Evolutionary conservation across 2,113 vertebrate species (phyloP).

Genomic region (Chelonoidis abingdonii): DNA sequence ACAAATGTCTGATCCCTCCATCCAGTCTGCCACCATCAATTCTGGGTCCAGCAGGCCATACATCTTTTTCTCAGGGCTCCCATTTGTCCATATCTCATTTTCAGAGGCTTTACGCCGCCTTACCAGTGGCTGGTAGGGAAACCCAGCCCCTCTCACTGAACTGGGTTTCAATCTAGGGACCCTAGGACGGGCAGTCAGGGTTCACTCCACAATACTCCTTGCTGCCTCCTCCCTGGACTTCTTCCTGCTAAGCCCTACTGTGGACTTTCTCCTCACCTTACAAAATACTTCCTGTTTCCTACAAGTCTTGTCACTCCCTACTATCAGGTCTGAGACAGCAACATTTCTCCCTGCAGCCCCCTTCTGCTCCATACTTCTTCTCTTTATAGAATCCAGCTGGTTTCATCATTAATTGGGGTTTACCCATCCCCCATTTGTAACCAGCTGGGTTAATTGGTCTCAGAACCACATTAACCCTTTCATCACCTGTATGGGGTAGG

Average conservation of each 20-base stretch:
- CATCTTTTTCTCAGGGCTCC: neutral
- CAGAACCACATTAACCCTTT: neutral
- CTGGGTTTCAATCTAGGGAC: neutral
- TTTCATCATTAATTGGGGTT: neutral
- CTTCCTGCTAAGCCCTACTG: neutral
- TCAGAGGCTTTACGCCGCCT: neutral
- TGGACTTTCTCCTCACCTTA: neutral
- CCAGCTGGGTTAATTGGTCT: neutral
- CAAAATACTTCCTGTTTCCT: neutral
- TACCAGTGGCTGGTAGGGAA: neutral
- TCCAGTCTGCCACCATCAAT: neutral
- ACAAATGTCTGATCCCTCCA: neutral
- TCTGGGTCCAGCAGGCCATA: neutral
- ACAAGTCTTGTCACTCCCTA: neutral
- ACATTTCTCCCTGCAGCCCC: neutral
- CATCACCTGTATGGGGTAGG: neutral
- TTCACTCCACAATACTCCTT: neutral
- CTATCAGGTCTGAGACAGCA: neutral
- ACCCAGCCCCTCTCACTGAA: neutral
- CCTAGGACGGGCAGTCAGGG: neutral
- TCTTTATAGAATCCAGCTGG: neutral
- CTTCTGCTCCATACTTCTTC: neutral
- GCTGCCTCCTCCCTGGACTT: neutral
- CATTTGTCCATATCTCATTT: neutral
- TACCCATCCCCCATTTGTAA: neutral